Base-by-base conservation (phyloP, 2,888 invertebrate species). In the Andricus quercusramuli region DNA sequence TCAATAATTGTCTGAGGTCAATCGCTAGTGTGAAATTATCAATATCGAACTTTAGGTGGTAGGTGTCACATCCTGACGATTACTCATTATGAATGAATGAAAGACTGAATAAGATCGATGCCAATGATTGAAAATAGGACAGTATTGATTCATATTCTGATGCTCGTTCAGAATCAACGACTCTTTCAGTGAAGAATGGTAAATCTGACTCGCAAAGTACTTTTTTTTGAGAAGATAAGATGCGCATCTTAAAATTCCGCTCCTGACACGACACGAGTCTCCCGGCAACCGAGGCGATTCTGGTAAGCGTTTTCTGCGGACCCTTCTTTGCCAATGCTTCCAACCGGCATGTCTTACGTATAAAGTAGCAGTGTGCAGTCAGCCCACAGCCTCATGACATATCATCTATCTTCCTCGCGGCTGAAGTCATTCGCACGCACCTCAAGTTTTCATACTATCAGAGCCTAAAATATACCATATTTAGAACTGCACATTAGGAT, bases 391-490 rank as follows among this genome's bases (percentile, higher is more conserved):
- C 29, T 25, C 51, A 56, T 74, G 56, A 51, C 74, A 56, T 74
- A 74, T 51, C 74, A 74, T 74, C 74, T 56, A 74, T 74, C 74
- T 74, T 74, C 51, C 74, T 74, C 32, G 74, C 56, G 32, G 37
- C 56, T 56, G 15, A 56, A 32, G 32, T 32, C 56, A 74, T 74
- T 56, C 56, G 29, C 56, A 15, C 32, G 51, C 74, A 32, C 74
- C 20, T 51, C 15, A 47, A 70, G 47, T 70, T 56, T 56, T 2
- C 6, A 20, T 51, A 8, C 51, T 20, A 20, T 51, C 8, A 37
- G 37, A 37, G 8, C 8, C 37, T 37, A 37, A 37, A 8, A 37
- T 37, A 8, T 29, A 29, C 29, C 2, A 2, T 3, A 29, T 29
- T 29, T 29, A 29, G 29, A 29, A 1, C 29, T 29, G 29, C 29